Evolutionary conservation across 2,113 vertebrate genomes (phyloP), one percentile per base, ranked within the genome.

Genomic region (Calidris pugnax): DNA sequence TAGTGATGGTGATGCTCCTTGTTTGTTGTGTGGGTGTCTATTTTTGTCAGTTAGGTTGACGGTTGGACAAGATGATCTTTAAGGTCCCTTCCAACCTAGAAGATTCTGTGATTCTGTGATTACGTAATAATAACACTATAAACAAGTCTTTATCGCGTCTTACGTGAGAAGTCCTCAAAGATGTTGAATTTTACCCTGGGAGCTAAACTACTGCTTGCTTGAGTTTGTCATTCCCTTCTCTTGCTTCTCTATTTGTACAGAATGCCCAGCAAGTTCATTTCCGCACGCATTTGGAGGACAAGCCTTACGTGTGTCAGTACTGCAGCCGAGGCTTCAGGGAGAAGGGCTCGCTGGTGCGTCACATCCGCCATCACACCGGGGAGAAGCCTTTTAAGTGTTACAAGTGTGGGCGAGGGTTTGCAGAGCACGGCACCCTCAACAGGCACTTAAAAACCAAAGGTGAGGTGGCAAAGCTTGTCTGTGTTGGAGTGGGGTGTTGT

Each of bases 211-310:
- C 15, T 11, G 6, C 8, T 2, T 45, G 30, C 17, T 0, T 3
- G 55, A 57, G 53, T 6, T 11, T 13, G 7, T 43, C 14, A 0
- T 37, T 50, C 10, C 84, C 62, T 63, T 7, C 4, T 35, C 16
- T 24, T 16, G 12, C 73, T 48, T 48, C 41, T 57, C 43, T 35
- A 62, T 35, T 22, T 15, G 27, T 62, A 3, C 98, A 99, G 99
- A 99, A 99, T 7, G 99, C 99, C 10, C 98, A 99, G 97, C 99
- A 99, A 91, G 99, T 99, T 22, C 99, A 99, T 85, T 98, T 99
- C 96, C 98, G 99, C 13, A 99, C 99, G 1, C 99, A 99, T 30
- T 97, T 98, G 11, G 98, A 99, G 43, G 99, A 99, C 32, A 99
- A 99, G 93, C 99, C 99, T 0, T 99, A 99, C 1, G 98, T 98